Evolutionary conservation across 2,888 invertebrate genomes (phyloP).

Genomic region (Uropetala carovei): DNA sequence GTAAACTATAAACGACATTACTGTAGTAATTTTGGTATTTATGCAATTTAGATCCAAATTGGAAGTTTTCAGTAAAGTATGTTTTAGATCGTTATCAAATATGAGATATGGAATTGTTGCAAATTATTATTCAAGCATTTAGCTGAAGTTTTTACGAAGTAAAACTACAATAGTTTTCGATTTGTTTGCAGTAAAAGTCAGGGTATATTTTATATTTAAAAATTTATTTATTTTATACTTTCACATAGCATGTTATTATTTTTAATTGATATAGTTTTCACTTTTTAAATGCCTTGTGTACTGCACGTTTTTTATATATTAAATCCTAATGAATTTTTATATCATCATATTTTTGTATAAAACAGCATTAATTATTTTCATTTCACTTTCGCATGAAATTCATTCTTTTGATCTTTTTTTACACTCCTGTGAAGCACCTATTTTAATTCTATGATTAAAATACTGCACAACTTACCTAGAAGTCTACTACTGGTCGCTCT

Average conservation of each 20-base stretch:
- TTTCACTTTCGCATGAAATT: conserved; percentile 41
- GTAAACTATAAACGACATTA: neutral
- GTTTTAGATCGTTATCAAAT: too few species aligned
- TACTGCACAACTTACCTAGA: conserved; percentile 16
- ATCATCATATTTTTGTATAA: neutral
- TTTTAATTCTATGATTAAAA: neutral
- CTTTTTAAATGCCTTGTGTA: conserved; percentile 56
- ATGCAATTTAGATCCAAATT: too few species aligned
- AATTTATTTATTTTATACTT: neutral
- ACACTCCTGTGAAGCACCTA: neutral
- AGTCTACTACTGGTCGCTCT: neutral
- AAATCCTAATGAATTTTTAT: neutral
- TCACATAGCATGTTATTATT: conserved; percentile 40
- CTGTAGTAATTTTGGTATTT: neutral
- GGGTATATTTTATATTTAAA: neutral
- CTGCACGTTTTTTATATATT: conserved; percentile 56
- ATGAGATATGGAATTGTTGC: too few species aligned
- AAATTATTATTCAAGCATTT: too few species aligned
- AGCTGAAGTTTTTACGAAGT: neutral
- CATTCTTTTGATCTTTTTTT: neutral
- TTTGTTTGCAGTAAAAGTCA: neutral
- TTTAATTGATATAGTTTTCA: conserved; percentile 42
- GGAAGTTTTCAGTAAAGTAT: too few species aligned
- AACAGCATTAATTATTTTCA: conserved; percentile 18
- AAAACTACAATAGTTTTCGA: neutral